These are phyloP conservation scores for Festucalex cinctus DNA, from an alignment of 2,113 vertebrate species.

Conservation along the genomic window DNA sequence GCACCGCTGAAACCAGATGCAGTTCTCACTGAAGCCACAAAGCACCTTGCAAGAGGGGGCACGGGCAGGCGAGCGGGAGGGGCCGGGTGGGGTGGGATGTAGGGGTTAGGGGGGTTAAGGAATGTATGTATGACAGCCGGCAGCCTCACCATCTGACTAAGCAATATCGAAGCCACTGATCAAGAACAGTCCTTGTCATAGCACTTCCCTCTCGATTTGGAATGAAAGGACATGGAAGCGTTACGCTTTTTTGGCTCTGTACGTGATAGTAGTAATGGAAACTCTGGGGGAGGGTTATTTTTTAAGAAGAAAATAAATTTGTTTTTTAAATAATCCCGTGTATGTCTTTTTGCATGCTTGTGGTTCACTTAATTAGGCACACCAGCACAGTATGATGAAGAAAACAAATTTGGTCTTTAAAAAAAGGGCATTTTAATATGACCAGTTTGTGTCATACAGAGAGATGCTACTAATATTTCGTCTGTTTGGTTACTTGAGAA, in stretches of 20 bases:
- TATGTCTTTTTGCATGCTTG: slow-evolving; percentile 1
- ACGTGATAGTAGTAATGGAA: slow-evolving; percentile 69
- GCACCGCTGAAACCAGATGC: slow-evolving; percentile 68
- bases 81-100: slow-evolving; percentile 52
- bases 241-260: slow-evolving; percentile 71
- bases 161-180: slow-evolving; percentile 78
- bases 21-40: slow-evolving; percentile 74
- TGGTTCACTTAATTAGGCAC: not conserved
- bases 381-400: not conserved
- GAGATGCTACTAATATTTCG: too few relatives aligned
- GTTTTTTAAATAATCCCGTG: slow-evolving; percentile 70
- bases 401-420: not conserved
- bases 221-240: slow-evolving; percentile 68
- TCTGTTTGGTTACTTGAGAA: too few relatives aligned
- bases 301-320: slow-evolving; percentile 79
- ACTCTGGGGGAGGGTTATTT: slow-evolving; percentile 75
- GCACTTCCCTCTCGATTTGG: slow-evolving; percentile 76
- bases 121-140: slow-evolving; percentile 35
- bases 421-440: not conserved
- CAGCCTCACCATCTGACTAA: slow-evolving; percentile 71
- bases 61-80: slow-evolving; percentile 40
- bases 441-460: too few relatives aligned
- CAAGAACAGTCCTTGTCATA: slow-evolving; percentile 72
- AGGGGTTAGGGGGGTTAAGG: slow-evolving; percentile 35
- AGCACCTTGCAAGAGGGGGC: slow-evolving; percentile 61